Conservation (phyloP, 2,113 vertebrate genomes). For the Dipodomys stephensi region DNA sequence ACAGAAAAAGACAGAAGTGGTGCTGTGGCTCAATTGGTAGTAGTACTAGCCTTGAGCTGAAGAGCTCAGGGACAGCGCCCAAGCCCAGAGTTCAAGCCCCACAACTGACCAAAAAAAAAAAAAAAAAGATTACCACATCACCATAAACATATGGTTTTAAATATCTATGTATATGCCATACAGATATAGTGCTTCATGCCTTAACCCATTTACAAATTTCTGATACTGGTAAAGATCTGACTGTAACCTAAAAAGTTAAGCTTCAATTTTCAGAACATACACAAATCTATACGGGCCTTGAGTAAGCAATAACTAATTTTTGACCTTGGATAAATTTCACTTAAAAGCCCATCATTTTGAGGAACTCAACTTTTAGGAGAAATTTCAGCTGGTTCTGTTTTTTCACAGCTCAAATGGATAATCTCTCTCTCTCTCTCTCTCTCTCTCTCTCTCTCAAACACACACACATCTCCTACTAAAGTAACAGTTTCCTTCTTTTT, state of each 20-base stretch:
- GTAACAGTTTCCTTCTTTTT: slow-evolving; percentile 67
- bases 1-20: no score
- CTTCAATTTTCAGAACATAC: slow-evolving; percentile 42
- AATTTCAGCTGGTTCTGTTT: slow-evolving; percentile 19
- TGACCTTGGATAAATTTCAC: slow-evolving; percentile 21
- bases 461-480: slow-evolving; percentile 42
- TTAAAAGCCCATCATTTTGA: slow-evolving; percentile 20
- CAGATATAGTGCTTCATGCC: background rate
- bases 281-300: background rate
- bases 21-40: no score
- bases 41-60: no score
- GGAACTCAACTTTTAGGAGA: slow-evolving; percentile 22
- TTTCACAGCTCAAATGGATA: slow-evolving; percentile 18
- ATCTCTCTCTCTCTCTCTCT: no score
- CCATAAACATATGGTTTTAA: slow-evolving; percentile 70
- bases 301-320: slow-evolving; percentile 1
- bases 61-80: no score
- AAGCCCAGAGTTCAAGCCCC: no score
- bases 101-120: no score
- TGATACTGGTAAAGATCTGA: slow-evolving; percentile 15
- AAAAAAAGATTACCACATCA: slow-evolving; percentile 6
- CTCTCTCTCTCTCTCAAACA: background rate
- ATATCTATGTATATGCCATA: slow-evolving; percentile 49
- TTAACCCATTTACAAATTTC: slow-evolving; percentile 5
- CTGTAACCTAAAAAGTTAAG: slow-evolving; percentile 11